Conservation (phyloP, 2,797 vertebrate genomes). For the Phrynocephalus guinanensis region DNA sequence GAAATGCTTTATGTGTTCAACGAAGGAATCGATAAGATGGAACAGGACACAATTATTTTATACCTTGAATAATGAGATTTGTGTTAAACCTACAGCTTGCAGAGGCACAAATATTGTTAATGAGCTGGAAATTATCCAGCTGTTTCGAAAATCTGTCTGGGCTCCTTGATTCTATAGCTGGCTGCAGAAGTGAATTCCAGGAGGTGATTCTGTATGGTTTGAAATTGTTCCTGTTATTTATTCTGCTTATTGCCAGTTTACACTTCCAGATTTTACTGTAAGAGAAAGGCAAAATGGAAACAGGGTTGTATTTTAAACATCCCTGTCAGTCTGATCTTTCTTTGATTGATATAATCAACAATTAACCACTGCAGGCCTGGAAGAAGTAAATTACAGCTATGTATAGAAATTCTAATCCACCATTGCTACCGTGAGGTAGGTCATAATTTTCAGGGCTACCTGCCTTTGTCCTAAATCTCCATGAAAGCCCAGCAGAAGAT, state of each 20-base stretch:
- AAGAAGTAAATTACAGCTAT: no score
- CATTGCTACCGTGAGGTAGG: no score
- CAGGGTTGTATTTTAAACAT: neutral
- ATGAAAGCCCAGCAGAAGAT: no score
- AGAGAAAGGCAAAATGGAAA: neutral
- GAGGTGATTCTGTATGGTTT: slow-evolving; percentile 17
- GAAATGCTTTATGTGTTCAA: slow-evolving; percentile 32
- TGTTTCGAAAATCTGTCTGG: slow-evolving; percentile 41
- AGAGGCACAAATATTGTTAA: slow-evolving; percentile 49
- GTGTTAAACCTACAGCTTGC: slow-evolving; percentile 36
- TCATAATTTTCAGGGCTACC: no score
- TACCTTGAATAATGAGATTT: slow-evolving; percentile 36
- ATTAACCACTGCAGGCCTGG: neutral
- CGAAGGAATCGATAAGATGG: slow-evolving; percentile 32
- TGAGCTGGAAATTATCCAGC: slow-evolving; percentile 51
- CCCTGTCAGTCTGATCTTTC: neutral
- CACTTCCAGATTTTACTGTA: neutral
- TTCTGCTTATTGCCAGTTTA: slow-evolving; percentile 19
- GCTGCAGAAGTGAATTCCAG: slow-evolving; percentile 29
- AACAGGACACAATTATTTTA: slow-evolving; percentile 43
- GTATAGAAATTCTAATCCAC: no score
- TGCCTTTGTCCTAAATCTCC: no score
- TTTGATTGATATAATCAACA: neutral
- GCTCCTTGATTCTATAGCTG: slow-evolving; percentile 34
- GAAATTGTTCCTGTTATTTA: slow-evolving; percentile 31